Evolutionary conservation across 92 coral and sea anemone genomes (phyloP), one percentile per base, ranked within the genome.

Genomic region (Galaxea fascicularis): DNA sequence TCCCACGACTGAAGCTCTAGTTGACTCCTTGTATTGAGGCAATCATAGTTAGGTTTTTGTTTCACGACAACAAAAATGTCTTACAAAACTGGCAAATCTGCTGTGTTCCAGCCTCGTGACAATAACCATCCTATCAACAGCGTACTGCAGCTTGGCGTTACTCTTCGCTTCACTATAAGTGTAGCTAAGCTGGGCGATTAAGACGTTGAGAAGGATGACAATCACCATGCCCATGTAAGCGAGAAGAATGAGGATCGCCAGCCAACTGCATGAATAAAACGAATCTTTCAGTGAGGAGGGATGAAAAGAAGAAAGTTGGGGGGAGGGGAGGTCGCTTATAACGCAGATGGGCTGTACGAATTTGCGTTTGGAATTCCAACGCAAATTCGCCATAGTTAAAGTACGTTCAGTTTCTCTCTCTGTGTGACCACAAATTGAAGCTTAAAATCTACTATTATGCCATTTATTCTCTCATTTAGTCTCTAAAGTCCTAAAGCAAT

Each of bases 191-290:
- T 94, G 98, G 15, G 98, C 98, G 53, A 94, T 94, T 76, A 94
- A 90, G 64, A 94, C 92, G 73, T 94, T 94, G 16, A 94, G 89
- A 8, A 94, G 91, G 41, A 94, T 87, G 22, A 94, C 98, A 22
- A 92, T 73, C n/a, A 94, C 98, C 93, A 92, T 92, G n/a, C 80
- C 94, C 98, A 94, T 92, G 89, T 94, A 94, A 59, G 80, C 82
- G 11, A 94, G 92, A 22, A 94, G 82, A 22, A 94, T 80, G 0
- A 94, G 87, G 16, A 94, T 89, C 21, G 95, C 83, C 74, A 94
- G 45, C 98, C 98, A 94, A 49, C 98, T 94, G 71, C 13, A 68
- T 47, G 11, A 46, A 58, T 73, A 21, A 22, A 71, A 58, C 28
- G 0, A 51, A 28, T 0, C 35, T n/a, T 11, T 4, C 41, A 26